These are phyloP conservation scores for Etheostoma cragini DNA, from an alignment of 2,113 vertebrate genomes.

Conservation along the genomic window DNA sequence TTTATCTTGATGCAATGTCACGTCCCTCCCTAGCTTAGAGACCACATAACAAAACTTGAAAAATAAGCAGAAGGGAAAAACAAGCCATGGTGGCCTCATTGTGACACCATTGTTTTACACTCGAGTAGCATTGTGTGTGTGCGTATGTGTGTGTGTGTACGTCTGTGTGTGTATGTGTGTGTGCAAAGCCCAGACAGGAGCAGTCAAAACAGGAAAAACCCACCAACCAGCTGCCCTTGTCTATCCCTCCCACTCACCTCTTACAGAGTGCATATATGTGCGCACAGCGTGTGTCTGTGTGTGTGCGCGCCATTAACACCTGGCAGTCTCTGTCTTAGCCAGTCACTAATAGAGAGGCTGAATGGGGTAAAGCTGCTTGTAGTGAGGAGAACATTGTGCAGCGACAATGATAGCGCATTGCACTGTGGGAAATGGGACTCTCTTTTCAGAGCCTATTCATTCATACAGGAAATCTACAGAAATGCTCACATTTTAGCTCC, in stretches of 20 bases:
- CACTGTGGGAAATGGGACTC: conserved; percentile 63
- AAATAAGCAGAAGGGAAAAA: conserved; percentile 44
- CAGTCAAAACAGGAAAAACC: conserved; percentile 80
- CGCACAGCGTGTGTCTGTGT: conserved; percentile 46
- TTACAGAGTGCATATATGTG: conserved; percentile 47
- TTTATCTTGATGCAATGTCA: background rate
- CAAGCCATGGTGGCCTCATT: conserved; percentile 7
- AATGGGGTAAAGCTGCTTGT: conserved; percentile 37
- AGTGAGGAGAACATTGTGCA: conserved; percentile 53
- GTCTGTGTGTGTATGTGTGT: conserved; percentile 18
- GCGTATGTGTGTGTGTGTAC: conserved; percentile 20
- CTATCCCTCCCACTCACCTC: conserved; percentile 63
- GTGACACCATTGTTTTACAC: conserved; percentile 48
- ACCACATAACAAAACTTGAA: conserved; percentile 28
- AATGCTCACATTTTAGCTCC: conserved; percentile 43
- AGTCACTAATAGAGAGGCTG: conserved; percentile 46
- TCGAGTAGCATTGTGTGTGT: background rate
- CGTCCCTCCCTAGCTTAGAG: conserved; percentile 4
- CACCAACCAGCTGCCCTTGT: conserved; percentile 69
- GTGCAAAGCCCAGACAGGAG: conserved; percentile 52
- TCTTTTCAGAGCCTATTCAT: conserved; percentile 56
- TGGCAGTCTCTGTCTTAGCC: conserved; percentile 53
- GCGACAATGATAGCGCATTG: conserved; percentile 62
- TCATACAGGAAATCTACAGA: conserved; percentile 66
- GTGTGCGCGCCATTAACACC: conserved; percentile 59